Base-by-base conservation (phyloP, 1,140 invertebrate genomes). In the Potamilus streckersoni region DNA sequence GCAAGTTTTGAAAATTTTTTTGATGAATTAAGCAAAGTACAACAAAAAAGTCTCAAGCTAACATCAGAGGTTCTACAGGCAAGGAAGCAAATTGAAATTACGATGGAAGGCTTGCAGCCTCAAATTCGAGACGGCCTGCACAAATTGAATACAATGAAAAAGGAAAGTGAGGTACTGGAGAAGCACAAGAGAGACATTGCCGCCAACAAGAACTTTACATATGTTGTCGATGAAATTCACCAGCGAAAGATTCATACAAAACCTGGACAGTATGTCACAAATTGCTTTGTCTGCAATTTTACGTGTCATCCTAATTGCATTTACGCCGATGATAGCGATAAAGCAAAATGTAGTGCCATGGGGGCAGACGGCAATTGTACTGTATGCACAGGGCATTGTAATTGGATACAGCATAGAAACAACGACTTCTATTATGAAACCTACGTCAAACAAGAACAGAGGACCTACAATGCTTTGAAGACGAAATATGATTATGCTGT, bases 291-390 rank as follows among this genome's bases (percentile, higher is more conserved):
- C 27, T 82, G 81, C 56, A 74, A 82, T 69, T 73, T 57, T 27
- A 82, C 81, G 11, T 82, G 81, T 68, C 81, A 82, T 65, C 56
- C 64, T 56, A 68, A 64, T 0, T 82, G 81, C 69, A 12, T 0
- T 0, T 69, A n/a, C 49, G 59, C 27, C 15, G 66, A 74, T 14
- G 76, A 74, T 60, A 27, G 38, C 17, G 62, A 70, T 3, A 78
- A 74, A n/a, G 12, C 17, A 55, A 16, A 31, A 15, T 78, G 76
- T 61, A 5, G 20, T 16, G 76, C 76, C 16, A 74, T 74, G 66
- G 17, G 8, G 14, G 27, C 3, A 14, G n/a, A 57, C 59, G 78
- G 78, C 8, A n/a, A 68, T 4, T 79, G 78, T 27, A 76, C 19
- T 12, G 14, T 55, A 58, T 79, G 78, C 61, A 70, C 78, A 12